phyloP scores from a whole-genome alignment of 1,140 invertebrate species.

The Solenopsis fugax region DNA sequence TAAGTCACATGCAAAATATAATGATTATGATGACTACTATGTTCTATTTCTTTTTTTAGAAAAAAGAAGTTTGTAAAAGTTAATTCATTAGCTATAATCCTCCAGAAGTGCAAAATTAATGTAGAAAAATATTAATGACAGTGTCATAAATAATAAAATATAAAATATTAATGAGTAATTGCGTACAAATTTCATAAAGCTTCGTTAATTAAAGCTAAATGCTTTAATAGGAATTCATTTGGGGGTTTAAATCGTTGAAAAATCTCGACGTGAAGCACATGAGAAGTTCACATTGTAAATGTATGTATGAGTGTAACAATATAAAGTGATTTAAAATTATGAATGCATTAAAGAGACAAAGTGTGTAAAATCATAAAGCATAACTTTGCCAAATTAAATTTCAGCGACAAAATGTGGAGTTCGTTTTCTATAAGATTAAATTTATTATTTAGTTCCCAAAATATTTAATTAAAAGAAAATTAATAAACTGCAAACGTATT shows the following conservation, averaged over 20 bases:
- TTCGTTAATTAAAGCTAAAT: neutral
- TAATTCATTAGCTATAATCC: neutral
- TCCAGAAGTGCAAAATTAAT: neutral
- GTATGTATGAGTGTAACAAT: neutral
- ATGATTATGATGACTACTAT: neutral
- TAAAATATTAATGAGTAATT: conserved; percentile 29
- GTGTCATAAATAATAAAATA: no score
- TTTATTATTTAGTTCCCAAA: neutral
- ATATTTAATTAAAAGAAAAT: neutral
- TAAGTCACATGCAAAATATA: neutral
- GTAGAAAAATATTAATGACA: conserved; percentile 18
- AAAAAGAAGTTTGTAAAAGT: neutral
- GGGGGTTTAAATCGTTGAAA: neutral
- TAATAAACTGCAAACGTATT: neutral
- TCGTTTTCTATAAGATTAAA: neutral
- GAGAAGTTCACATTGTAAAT: neutral
- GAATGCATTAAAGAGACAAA: neutral
- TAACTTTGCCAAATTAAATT: neutral
- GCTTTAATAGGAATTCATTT: conserved; percentile 10
- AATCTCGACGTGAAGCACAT: neutral
- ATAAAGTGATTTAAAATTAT: conserved; percentile 13
- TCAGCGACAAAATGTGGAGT: neutral
- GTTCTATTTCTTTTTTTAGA: neutral
- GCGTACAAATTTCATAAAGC: conserved; percentile 3
- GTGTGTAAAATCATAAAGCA: neutral